phyloP scores from a whole-genome alignment of 2,888 invertebrate species.

The Trissolcus japonicus region DNA sequence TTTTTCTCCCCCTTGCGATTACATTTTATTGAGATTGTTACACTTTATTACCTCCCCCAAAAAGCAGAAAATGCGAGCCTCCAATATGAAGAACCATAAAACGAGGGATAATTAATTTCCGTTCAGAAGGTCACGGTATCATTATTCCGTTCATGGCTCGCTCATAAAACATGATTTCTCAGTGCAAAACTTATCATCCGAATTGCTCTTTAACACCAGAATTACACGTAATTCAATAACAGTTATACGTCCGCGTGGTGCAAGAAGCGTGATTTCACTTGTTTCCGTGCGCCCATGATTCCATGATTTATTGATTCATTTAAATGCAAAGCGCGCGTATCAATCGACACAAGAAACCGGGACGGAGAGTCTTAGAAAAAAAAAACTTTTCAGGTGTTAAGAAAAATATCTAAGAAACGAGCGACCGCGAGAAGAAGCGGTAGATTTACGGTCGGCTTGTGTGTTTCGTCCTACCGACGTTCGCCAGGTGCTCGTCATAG shows the following conservation, averaged over 20 bases:
- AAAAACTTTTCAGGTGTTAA: not conserved
- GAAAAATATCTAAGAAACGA: constrained; percentile 1
- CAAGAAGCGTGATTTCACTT: constrained; percentile 51
- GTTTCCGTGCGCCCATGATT: constrained; percentile 41
- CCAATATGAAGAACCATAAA: not conserved
- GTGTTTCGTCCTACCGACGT: constrained; percentile 39
- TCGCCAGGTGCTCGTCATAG: constrained; percentile 59
- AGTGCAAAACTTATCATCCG: constrained; percentile 36
- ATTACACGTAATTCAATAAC: constrained; percentile 54
- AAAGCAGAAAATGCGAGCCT: not conserved
- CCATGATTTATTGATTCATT: constrained; percentile 51
- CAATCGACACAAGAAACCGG: not conserved
- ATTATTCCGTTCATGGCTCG: constrained; percentile 11
- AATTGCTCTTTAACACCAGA: constrained; percentile 48
- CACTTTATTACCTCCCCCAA: no score
- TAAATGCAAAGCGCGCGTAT: constrained; percentile 46
- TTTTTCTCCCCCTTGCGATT: no score
- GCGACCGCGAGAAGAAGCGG: constrained; percentile 44
- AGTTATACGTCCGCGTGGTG: constrained; percentile 34
- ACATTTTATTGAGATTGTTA: no score
- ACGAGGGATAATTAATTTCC: constrained; percentile 4
- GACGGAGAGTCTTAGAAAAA: not conserved
- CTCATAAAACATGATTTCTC: constrained; percentile 44
- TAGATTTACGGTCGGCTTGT: constrained; percentile 54
- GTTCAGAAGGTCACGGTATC: constrained; percentile 2